Conservation (phyloP, 2,113 vertebrate species). For the Octodon degus region DNA sequence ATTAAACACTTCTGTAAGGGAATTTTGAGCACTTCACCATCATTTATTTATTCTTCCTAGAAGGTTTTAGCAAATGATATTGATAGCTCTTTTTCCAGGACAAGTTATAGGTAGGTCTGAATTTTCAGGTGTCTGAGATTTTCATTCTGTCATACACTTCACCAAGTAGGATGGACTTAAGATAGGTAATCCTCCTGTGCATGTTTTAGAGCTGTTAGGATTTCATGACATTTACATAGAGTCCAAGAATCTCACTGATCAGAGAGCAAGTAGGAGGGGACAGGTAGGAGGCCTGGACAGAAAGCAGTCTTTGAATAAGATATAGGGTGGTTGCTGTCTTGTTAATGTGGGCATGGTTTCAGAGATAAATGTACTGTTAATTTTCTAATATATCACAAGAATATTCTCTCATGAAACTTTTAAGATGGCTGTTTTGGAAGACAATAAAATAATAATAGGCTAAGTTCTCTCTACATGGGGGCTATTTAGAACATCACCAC, state of each 20-base stretch:
- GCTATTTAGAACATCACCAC: background rate
- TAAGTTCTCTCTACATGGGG: conserved; percentile 12
- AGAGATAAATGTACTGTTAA: background rate
- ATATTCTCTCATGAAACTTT: background rate
- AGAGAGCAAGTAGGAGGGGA: conserved; percentile 65
- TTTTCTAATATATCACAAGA: background rate
- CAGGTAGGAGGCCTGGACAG: conserved; percentile 60
- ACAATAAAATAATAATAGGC: background rate
- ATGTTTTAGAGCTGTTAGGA: conserved; percentile 74
- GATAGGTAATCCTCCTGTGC: conserved; percentile 71
- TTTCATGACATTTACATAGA: conserved; percentile 73
- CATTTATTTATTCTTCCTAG: conserved; percentile 69
- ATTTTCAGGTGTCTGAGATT: conserved; percentile 58
- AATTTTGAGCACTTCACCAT: conserved; percentile 51
- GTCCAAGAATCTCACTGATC: conserved; percentile 68
- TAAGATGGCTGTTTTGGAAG: background rate
- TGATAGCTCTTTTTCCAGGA: conserved; percentile 24
- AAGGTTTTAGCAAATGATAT: conserved; percentile 58
- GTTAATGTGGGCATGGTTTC: background rate
- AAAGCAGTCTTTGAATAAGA: conserved; percentile 66
- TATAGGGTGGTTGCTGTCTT: conserved; percentile 3
- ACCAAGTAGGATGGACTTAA: conserved; percentile 60
- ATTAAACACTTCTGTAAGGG: background rate
- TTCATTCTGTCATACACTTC: conserved; percentile 71
- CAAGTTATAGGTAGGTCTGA: conserved; percentile 40